Base-by-base conservation (phyloP, 2,888 invertebrate species). In the Chrysotoxum bicinctum region DNA sequence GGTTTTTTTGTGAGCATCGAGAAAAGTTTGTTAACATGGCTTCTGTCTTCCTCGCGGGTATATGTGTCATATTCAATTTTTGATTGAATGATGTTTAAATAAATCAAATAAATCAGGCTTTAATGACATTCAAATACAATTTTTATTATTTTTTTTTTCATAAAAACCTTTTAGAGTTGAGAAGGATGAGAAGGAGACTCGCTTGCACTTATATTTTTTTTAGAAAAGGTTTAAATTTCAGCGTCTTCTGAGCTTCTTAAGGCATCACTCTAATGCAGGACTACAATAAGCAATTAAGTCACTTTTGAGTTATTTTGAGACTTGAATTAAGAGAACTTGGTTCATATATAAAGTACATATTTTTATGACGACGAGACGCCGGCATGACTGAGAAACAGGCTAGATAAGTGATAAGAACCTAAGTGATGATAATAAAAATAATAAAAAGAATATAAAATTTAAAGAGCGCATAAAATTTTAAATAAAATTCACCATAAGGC, bases 11-110 rank as follows among this genome's bases (percentile, higher is more conserved):
- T 62, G 4, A n/a, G 48, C 4, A 35, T 52, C 19, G 52, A 52
- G 23, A 30, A 43, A 50, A 40, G 43, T 74, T 79, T 74, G 74
- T 40, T 43, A 43, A 68, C 73, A 79, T 60, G 35, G 48, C 30
- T 40, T 8, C 35, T 32, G 6, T 16, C 58, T 64, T 12, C 37
- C 30, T 23, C 14, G 35, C 19, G 66, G 45, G 35, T 48, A 48
- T 56, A n/a, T 30, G 1, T 62, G 62, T 8, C 60, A 37, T 19
- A 58, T 30, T 32, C 56, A 73, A 58, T 21, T 48, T 72, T 43
- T 16, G 16, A 23, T 54, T 66, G 32, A 66, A 43, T 52, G 79
- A 79, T 58, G 23, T 14, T 35, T 12, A 14, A 37, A 56, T 45
- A 5, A 60, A 35, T 37, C 9, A 14, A 37, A 56, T 45, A 5